These are phyloP conservation scores for Globodera rostochiensis DNA, from an alignment of 1,140 invertebrate species.

Conservation along the genomic window DNA sequence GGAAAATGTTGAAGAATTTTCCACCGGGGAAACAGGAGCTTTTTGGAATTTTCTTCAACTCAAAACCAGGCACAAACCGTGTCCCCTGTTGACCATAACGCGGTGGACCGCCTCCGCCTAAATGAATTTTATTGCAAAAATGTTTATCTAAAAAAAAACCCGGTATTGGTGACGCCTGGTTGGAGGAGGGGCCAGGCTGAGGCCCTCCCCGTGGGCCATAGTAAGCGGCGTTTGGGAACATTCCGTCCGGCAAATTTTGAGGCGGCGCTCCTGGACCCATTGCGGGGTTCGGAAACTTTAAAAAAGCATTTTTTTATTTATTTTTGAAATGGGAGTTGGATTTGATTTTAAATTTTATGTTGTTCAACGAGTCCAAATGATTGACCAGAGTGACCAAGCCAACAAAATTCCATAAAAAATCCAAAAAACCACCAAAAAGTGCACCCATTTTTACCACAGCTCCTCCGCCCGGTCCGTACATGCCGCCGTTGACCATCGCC, in stretches of 20 bases:
- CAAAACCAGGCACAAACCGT: not conserved
- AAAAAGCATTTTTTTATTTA: slow-evolving; percentile 1
- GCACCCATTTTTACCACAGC: not conserved
- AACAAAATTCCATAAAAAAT: no score
- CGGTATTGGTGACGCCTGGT: slow-evolving; percentile 41
- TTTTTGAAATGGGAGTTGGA: no score
- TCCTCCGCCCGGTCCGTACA: slow-evolving; percentile 22
- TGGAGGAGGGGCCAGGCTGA: slow-evolving; percentile 39
- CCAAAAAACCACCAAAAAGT: no score
- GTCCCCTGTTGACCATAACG: slow-evolving; percentile 31
- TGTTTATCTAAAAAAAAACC: slow-evolving; percentile 20
- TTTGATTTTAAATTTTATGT: not conserved
- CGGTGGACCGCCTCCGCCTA: slow-evolving; percentile 21
- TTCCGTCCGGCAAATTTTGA: slow-evolving; percentile 26
- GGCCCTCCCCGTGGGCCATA: slow-evolving; percentile 34
- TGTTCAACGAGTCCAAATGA: not conserved
- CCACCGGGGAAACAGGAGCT: no score
- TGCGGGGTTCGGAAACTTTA: slow-evolving; percentile 28
- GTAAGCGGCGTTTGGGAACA: slow-evolving; percentile 31
- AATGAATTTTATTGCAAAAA: not conserved
- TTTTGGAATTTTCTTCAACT: no score
- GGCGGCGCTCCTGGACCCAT: slow-evolving; percentile 23
- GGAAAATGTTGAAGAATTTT: no score
- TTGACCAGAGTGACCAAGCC: no score
- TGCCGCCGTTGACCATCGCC: slow-evolving; percentile 26